A percentile compares a stretch with the other conserved stretches of the same genome.
Conservation (phyloP, 2,888 invertebrate genomes). For the Netelia inedita region DNA sequence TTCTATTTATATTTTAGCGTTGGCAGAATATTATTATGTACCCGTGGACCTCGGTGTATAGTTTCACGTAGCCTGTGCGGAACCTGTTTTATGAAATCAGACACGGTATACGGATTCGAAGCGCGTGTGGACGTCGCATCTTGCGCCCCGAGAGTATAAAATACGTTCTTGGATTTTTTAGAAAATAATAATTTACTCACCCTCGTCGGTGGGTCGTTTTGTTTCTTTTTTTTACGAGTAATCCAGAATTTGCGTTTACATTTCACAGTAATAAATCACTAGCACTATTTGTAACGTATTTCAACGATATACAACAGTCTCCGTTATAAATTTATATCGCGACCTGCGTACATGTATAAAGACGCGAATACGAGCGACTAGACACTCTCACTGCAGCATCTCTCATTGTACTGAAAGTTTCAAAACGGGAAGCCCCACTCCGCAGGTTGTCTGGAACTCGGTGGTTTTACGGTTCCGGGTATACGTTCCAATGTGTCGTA, state of each 20-base stretch:
- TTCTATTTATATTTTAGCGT: slow-evolving; percentile 1
- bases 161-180: neutral
- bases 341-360: neutral
- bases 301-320: neutral
- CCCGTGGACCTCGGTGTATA: slow-evolving; percentile 11
- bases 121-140: slow-evolving; percentile 41
- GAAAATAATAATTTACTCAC: slow-evolving; percentile 30
- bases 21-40: slow-evolving; percentile 29
- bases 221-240: slow-evolving; percentile 29
- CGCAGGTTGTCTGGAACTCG: slow-evolving; percentile 39
- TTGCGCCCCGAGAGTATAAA: neutral
- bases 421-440: slow-evolving; percentile 31
- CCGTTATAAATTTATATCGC: neutral
- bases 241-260: slow-evolving; percentile 48
- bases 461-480: slow-evolving; percentile 10
- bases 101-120: slow-evolving; percentile 18
- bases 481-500: neutral
- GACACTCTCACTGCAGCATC: slow-evolving; percentile 60
- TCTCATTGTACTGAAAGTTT: slow-evolving; percentile 60
- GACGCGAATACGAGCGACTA: slow-evolving; percentile 36
- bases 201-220: neutral
- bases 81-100: slow-evolving; percentile 59
- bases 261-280: slow-evolving; percentile 34
- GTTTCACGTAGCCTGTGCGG: neutral
- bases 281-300: slow-evolving; percentile 18